Evolutionary conservation across 2,888 invertebrate species (phyloP).

Genomic region (Cataglyphis rosenhaueri): DNA sequence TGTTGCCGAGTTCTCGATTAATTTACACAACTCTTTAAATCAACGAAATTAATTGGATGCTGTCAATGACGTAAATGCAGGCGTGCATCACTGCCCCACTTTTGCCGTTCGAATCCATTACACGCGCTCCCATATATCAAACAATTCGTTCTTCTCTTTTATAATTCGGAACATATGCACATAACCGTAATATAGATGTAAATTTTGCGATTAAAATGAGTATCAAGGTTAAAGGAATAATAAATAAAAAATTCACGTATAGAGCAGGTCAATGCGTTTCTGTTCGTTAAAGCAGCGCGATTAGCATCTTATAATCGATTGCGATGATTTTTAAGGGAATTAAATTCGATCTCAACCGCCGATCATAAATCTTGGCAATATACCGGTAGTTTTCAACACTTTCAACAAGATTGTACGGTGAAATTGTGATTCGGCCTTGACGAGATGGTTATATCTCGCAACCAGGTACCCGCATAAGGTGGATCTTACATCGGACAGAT

Average conservation of each 20-base stretch:
- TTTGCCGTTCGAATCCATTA: slow-evolving; percentile 43
- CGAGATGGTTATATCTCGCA: slow-evolving; percentile 55
- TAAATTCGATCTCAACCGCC: slow-evolving; percentile 46
- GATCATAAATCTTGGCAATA: slow-evolving; percentile 62
- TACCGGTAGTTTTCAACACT: slow-evolving; percentile 58
- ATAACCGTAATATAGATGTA: slow-evolving; percentile 53
- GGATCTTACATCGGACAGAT: slow-evolving; percentile 56
- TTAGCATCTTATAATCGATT: slow-evolving; percentile 56
- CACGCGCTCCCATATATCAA: slow-evolving; percentile 25
- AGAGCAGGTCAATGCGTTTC: slow-evolving; percentile 34
- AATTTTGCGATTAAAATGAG: slow-evolving; percentile 31
- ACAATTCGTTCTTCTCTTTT: slow-evolving; percentile 30
- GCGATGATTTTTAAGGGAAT: slow-evolving; percentile 46
- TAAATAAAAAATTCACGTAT: slow-evolving; percentile 15
- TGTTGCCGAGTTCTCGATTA: slow-evolving; percentile 33
- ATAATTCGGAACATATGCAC: slow-evolving; percentile 22
- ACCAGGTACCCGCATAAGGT: slow-evolving; percentile 55
- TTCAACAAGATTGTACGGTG: slow-evolving; percentile 41
- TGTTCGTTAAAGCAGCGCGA: slow-evolving; percentile 38
- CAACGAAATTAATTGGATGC: slow-evolving; percentile 43
- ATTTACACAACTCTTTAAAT: slow-evolving; percentile 37
- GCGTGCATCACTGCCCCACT: slow-evolving; percentile 39
- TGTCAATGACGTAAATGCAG: slow-evolving; percentile 40
- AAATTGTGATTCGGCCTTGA: slow-evolving; percentile 57
- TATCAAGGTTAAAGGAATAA: slow-evolving; percentile 31